Conservation (phyloP, 2,113 vertebrate genomes). For the Megaptera novaeangliae region DNA sequence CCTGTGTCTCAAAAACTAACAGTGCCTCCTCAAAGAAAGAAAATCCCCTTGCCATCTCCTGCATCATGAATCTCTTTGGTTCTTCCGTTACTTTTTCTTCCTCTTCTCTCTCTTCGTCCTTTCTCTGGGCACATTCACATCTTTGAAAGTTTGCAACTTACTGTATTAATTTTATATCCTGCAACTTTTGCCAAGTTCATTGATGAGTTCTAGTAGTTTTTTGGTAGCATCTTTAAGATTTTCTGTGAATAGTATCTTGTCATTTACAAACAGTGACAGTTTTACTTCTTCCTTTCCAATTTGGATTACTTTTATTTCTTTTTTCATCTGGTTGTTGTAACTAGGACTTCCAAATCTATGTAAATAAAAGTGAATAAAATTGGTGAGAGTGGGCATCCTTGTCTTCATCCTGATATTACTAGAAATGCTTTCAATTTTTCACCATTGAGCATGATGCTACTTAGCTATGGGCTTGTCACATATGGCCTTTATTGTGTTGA, state of each 20-base stretch:
- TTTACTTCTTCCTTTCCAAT: background rate
- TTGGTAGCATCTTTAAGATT: background rate
- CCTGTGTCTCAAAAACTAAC: too few relatives aligned
- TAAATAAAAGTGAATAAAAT: background rate
- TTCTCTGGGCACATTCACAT: too few relatives aligned
- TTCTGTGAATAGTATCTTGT: background rate
- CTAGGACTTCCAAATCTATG: background rate
- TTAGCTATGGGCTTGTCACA: background rate
- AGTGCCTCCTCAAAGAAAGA: too few relatives aligned
- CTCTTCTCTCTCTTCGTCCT: too few relatives aligned
- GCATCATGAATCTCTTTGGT: too few relatives aligned
- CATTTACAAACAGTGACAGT: background rate
- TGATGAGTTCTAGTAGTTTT: background rate
- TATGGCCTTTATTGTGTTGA: background rate
- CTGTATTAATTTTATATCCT: background rate
- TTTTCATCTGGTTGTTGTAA: background rate
- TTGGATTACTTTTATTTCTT: background rate
- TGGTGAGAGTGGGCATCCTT: background rate
- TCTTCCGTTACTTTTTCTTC: too few relatives aligned
- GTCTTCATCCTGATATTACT: background rate
- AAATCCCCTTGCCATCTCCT: too few relatives aligned
- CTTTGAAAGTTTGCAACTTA: too few relatives aligned
- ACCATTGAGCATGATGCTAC: background rate
- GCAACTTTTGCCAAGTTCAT: background rate
- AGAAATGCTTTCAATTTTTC: background rate